Conservation (phyloP, 2,888 invertebrate species). For the Aleiodes alternator region DNA sequence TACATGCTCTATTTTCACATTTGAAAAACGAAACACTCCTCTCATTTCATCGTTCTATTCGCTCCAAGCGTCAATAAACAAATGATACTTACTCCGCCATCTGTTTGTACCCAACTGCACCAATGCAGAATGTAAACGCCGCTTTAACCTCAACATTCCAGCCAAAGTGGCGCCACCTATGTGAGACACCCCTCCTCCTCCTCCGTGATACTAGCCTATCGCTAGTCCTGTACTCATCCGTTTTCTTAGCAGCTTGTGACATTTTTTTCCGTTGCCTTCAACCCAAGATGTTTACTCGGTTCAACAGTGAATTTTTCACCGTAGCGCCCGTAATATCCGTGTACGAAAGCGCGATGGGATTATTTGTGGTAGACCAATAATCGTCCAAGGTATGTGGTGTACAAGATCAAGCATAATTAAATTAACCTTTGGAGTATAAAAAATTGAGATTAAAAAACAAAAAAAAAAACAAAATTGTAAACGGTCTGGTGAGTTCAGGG, state of each 20-base stretch:
- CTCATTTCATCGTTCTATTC: too few relatives aligned
- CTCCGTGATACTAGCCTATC: constrained; percentile 67
- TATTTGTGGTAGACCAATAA: constrained; percentile 67
- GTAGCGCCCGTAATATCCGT: constrained; percentile 66
- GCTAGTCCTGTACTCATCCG: constrained; percentile 70
- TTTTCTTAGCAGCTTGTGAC: constrained; percentile 70
- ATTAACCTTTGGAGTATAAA: constrained; percentile 2
- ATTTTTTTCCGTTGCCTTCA: constrained; percentile 76
- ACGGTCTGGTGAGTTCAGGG: constrained; percentile 33
- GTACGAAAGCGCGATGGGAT: constrained; percentile 67
- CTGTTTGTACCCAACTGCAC: background rate
- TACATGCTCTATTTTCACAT: too few relatives aligned
- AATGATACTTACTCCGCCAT: too few relatives aligned
- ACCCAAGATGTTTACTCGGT: constrained; percentile 77
- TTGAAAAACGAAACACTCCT: too few relatives aligned
- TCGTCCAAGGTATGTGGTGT: constrained; percentile 59
- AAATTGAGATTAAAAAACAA: background rate
- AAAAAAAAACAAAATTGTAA: background rate
- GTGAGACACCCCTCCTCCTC: too few relatives aligned
- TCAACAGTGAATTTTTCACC: constrained; percentile 74
- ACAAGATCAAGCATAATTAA: constrained; percentile 16
- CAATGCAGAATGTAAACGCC: background rate
- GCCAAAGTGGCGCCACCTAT: constrained; percentile 21
- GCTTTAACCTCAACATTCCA: background rate
- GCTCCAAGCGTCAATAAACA: too few relatives aligned